Evolutionary conservation across 2,113 vertebrate genomes (phyloP), one percentile per base, ranked within the genome.

Genomic region (Crotophaga sulcirostris): DNA sequence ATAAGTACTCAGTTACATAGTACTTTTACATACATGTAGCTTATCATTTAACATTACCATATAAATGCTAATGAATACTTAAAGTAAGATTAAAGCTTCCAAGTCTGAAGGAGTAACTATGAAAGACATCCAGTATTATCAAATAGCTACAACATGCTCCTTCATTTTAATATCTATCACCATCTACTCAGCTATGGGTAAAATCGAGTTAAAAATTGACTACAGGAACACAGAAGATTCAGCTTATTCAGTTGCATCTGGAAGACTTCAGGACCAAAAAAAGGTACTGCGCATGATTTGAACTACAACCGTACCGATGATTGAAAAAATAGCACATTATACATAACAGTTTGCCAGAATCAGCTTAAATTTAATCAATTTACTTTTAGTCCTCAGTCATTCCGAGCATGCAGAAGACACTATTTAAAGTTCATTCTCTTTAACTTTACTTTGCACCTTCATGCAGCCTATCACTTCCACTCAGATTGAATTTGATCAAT

Each of bases 61-160:
- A 0, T 36, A 91, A 66, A 62, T 4, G 2, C 10, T n/a, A 59
- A 36, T 0, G 2, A 16, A 40, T 16, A 81, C 60, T 60, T 62
- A 36, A 87, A 69, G 24, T 25, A 29, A 33, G 51, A 15, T 11
- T 16, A 60, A 54, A 52, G 29, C 31, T 69, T 60, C 17, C 34
- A 77, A 64, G 24, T 55, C 40, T 68, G 23, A 89, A 64, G 15
- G 21, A 70, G 6, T 24, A 68, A 58, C 58, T 52, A 63, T 5
- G 29, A 38, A 76, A 76, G 34, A 55, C 14, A 64, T 17, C 26
- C 20, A 62, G 13, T 42, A 49, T 31, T 78, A 81, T 10, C 21
- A 45, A 7, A 73, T 4, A 6, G 14, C 19, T 75, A 13, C 13
- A 60, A 51, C 4, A n/a, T 5, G 4, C 19, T 16, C 10, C 24